These are phyloP conservation scores for Drosophila micromelanica DNA, from an alignment of 1,140 invertebrate genomes.

Conservation along the genomic window DNA sequence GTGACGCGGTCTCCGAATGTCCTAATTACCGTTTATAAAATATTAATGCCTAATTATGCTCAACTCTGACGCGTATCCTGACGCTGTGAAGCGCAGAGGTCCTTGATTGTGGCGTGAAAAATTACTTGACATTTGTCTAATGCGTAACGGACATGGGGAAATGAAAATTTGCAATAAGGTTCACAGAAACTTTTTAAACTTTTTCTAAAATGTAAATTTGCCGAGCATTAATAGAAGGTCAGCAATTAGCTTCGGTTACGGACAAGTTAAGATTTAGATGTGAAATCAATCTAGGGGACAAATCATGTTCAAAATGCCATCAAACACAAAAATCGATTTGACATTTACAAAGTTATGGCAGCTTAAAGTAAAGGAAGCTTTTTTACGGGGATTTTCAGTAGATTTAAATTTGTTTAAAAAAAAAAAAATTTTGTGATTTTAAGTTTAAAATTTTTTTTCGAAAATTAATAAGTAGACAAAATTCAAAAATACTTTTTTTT, in stretches of 20 bases:
- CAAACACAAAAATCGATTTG: not conserved
- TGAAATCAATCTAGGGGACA: not conserved
- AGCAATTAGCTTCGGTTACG: not conserved
- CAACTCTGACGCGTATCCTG: conserved; percentile 22
- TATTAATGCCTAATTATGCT: conserved; percentile 80
- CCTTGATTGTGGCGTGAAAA: conserved; percentile 4
- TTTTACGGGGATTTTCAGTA: too few species aligned
- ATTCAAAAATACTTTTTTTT: too few species aligned
- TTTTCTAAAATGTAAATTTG: not conserved
- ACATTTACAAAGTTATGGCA: not conserved
- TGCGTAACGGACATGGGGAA: not conserved
- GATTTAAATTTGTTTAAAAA: too few species aligned
- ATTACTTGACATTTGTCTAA: conserved; percentile 28
- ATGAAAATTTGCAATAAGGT: not conserved
- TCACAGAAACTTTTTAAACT: not conserved
- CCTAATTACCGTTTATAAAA: conserved; percentile 75
- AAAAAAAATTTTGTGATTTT: too few species aligned
- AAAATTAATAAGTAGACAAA: too few species aligned
- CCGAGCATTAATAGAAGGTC: not conserved
- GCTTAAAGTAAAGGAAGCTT: not conserved
- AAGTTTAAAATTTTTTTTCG: too few species aligned
- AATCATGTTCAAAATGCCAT: not conserved
- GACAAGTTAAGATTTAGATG: not conserved
- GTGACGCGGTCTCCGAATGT: conserved; percentile 11
- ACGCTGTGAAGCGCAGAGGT: not conserved